phyloP scores from a whole-genome alignment of 2,113 vertebrate species.

The Alligator mississippiensis region DNA sequence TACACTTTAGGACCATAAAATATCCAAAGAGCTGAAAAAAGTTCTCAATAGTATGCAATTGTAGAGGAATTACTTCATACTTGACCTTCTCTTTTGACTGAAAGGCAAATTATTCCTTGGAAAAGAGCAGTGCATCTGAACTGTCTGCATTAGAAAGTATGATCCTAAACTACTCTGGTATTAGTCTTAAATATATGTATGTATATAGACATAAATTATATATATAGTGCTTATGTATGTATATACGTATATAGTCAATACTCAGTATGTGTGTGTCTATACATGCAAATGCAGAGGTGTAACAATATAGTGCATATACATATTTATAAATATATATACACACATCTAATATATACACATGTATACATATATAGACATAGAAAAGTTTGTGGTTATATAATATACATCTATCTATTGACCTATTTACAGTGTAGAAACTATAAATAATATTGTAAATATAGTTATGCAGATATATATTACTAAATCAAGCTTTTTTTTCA shows the following conservation, averaged over 20 bases:
- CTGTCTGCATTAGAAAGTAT: background rate
- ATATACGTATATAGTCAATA: too few relatives aligned
- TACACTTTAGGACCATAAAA: conserved; percentile 19
- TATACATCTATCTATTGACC: too few relatives aligned
- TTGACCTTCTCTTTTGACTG: conserved; percentile 20
- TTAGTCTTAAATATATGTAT: background rate
- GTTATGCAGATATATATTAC: background rate
- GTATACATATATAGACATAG: too few relatives aligned
- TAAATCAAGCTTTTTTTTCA: background rate
- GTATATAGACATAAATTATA: too few relatives aligned
- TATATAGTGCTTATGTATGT: too few relatives aligned
- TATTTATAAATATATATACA: too few relatives aligned
- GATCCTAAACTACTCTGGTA: background rate
- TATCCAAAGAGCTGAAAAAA: background rate
- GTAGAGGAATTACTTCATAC: conserved; percentile 37
- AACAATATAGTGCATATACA: too few relatives aligned
- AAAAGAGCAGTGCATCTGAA: background rate
- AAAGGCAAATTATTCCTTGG: background rate
- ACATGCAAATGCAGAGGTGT: too few relatives aligned
- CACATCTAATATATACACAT: too few relatives aligned
- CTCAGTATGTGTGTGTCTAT: too few relatives aligned
- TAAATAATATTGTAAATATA: background rate
- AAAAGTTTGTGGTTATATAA: too few relatives aligned
- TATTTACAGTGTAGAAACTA: background rate
- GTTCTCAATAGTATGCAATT: background rate